phyloP scores from a whole-genome alignment of 2,113 vertebrate genomes.

The Athene cunicularia region DNA sequence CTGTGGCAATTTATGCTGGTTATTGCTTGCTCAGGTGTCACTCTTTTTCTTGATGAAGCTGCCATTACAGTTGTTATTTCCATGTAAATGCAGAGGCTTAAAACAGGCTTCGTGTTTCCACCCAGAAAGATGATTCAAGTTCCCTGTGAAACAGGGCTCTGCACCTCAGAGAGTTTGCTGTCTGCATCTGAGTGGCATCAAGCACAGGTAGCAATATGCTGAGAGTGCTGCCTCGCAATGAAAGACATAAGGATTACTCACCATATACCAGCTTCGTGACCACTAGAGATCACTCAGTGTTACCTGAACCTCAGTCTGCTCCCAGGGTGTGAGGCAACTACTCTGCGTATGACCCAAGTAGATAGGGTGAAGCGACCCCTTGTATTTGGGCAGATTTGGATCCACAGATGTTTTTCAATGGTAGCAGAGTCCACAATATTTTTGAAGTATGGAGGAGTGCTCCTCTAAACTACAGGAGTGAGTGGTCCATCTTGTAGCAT shows the following conservation, averaged over 20 bases:
- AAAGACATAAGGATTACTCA: neutral
- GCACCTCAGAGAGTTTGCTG: neutral
- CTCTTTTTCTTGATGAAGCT: neutral
- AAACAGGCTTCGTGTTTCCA: neutral
- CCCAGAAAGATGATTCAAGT: neutral
- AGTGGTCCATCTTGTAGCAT: neutral
- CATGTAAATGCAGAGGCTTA: neutral
- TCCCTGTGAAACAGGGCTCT: neutral
- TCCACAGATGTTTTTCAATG: neutral
- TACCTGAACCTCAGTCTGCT: neutral
- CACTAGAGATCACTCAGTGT: no score
- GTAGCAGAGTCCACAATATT: neutral
- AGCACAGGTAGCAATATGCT: neutral
- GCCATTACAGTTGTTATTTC: neutral
- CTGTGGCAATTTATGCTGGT: accelerated
- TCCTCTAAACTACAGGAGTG: neutral
- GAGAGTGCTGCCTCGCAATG: neutral
- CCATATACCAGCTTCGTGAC: accelerated
- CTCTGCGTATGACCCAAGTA: neutral
- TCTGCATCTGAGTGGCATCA: neutral
- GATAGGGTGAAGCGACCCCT: neutral
- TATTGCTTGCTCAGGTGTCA: neutral
- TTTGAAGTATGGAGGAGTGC: neutral
- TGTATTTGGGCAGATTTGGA: neutral
- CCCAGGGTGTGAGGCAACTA: neutral